phyloP scores from a whole-genome alignment of 2,888 invertebrate genomes.

The Exocentrus adspersus region DNA sequence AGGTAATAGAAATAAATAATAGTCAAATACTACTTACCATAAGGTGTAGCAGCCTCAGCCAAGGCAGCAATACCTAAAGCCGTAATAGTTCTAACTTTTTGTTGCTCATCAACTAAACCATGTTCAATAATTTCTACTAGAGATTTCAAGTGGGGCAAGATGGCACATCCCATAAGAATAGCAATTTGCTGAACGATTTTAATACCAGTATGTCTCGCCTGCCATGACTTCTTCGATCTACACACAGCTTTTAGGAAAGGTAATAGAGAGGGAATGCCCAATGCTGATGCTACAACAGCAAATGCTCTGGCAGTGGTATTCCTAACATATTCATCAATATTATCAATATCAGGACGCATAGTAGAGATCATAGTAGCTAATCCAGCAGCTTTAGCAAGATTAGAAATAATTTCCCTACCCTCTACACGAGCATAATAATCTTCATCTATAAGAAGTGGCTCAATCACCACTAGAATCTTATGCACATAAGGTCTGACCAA shows the following conservation, averaged over 20 bases:
- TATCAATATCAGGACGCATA: slow-evolving; percentile 99
- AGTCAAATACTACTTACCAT: slow-evolving; percentile 69
- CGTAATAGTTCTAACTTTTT: slow-evolving; percentile 98
- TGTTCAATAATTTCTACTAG: slow-evolving; percentile 99
- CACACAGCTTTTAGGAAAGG: slow-evolving; percentile 99
- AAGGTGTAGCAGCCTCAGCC: slow-evolving; percentile 99
- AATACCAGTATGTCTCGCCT: slow-evolving; percentile 97
- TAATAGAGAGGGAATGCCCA: slow-evolving; percentile 96
- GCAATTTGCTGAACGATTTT: slow-evolving; percentile 99
- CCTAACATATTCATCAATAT: slow-evolving; percentile 98
- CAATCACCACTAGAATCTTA: slow-evolving; percentile 99
- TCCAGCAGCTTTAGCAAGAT: slow-evolving; percentile 98
- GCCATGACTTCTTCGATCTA: slow-evolving; percentile 99
- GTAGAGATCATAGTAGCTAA: slow-evolving; percentile 99
- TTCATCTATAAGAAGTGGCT: slow-evolving; percentile 98
- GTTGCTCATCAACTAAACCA: slow-evolving; percentile 97
- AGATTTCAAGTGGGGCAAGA: slow-evolving; percentile 96
- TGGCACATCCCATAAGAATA: slow-evolving; percentile 99
- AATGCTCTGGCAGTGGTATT: slow-evolving; percentile 99
- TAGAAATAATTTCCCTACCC: slow-evolving; percentile 98
- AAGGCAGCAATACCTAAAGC: slow-evolving; percentile 97
- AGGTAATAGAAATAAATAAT: too few species aligned
- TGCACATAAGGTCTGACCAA: slow-evolving; percentile 99
- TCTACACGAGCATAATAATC: slow-evolving; percentile 99
- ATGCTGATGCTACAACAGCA: slow-evolving; percentile 99